phyloP scores from a whole-genome alignment of 2,888 invertebrate species.

The Mamestra brassicae region DNA sequence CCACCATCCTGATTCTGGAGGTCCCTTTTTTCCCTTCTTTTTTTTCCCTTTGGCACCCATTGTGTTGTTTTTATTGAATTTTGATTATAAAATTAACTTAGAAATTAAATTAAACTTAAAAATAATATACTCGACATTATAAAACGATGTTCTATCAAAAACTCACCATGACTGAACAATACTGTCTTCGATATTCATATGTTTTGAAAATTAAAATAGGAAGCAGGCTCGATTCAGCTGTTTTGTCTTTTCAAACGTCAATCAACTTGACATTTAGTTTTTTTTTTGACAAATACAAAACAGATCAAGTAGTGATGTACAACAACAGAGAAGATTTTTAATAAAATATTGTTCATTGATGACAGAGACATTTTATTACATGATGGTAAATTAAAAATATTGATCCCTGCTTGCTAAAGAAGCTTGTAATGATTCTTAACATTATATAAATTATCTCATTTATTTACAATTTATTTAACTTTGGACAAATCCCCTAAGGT shows the following conservation, averaged over 20 bases:
- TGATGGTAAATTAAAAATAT: neutral
- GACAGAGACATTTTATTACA: neutral
- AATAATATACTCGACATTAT: slow-evolving; percentile 81
- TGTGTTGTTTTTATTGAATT: slow-evolving; percentile 53
- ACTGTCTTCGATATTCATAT: slow-evolving; percentile 61
- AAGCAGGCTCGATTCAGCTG: slow-evolving; percentile 20
- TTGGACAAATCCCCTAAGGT: slow-evolving; percentile 66
- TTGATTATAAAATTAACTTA: slow-evolving; percentile 64
- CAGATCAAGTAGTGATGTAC: slow-evolving; percentile 33
- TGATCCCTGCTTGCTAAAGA: neutral
- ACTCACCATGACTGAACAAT: slow-evolving; percentile 71
- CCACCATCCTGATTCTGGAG: slow-evolving; percentile 88
- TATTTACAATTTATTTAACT: slow-evolving; percentile 25
- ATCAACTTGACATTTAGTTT: slow-evolving; percentile 24
- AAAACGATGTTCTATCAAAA: slow-evolving; percentile 72
- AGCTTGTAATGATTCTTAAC: neutral
- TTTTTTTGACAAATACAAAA: slow-evolving; percentile 5
- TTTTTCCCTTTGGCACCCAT: slow-evolving; percentile 83
- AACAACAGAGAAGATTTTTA: neutral
- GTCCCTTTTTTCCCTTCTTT: slow-evolving; percentile 78
- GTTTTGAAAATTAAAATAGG: slow-evolving; percentile 64
- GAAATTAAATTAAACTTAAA: slow-evolving; percentile 68
- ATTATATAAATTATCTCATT: neutral
- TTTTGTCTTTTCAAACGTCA: slow-evolving; percentile 23
- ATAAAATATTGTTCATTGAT: neutral